Conservation (phyloP, 2,797 vertebrate species). For the Acridotheres tristis region DNA sequence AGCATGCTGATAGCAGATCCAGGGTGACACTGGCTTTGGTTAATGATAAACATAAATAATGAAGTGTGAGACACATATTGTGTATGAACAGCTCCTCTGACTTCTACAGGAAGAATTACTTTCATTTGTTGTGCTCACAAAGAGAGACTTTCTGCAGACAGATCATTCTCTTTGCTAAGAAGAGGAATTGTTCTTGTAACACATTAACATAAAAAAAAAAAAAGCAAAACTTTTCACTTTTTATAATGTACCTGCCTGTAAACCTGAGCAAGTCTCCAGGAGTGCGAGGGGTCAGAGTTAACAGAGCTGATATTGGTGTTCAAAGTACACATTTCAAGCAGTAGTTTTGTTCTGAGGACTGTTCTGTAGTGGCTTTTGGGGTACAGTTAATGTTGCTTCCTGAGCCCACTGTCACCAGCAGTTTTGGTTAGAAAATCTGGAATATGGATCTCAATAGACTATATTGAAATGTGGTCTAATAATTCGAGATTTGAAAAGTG, state of each 20-base stretch:
- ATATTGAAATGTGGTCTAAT: background rate
- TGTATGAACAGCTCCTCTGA: background rate
- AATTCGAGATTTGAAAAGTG: background rate
- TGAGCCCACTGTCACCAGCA: background rate
- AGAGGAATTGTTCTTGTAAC: background rate
- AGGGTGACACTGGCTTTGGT: background rate
- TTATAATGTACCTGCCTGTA: background rate
- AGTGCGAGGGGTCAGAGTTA: background rate
- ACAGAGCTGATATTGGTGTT: background rate
- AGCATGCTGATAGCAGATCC: background rate
- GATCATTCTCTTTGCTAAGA: background rate
- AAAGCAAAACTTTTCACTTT: background rate
- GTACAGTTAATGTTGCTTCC: background rate
- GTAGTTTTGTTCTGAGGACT: background rate
- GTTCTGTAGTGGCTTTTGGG: background rate
- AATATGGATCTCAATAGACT: background rate
- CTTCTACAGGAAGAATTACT: background rate
- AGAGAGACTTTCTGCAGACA: background rate
- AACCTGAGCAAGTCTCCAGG: background rate
- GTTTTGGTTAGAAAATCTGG: background rate
- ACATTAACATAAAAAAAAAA: background rate
- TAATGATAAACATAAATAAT: conserved; percentile 41
- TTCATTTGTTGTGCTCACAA: background rate
- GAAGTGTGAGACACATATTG: background rate
- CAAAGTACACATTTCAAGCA: background rate